These are phyloP conservation scores for Carollia perspicillata DNA, from an alignment of 2,113 vertebrate species.

Conservation along the genomic window DNA sequence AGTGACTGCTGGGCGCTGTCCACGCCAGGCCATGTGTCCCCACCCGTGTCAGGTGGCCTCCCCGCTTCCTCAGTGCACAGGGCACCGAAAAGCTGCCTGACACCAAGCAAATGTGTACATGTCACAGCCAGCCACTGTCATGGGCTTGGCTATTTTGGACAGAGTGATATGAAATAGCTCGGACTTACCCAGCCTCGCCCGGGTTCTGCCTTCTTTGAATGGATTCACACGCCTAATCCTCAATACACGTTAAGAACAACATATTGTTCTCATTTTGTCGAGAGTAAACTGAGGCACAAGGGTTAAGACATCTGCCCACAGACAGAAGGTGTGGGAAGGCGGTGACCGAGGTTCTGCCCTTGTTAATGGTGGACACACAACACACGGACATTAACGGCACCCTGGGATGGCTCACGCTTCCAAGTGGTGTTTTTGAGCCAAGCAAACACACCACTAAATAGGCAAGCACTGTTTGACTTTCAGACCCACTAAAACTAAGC, in stretches of 20 bases:
- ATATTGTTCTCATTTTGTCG: not conserved
- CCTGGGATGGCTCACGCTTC: not conserved
- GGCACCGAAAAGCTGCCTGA: not conserved
- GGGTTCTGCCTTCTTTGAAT: no score
- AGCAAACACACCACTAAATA: not conserved
- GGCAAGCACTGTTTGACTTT: not conserved
- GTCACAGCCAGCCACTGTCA: not conserved
- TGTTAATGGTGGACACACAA: not conserved
- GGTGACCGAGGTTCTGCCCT: not conserved
- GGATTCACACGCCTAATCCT: not conserved
- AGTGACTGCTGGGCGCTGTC: not conserved
- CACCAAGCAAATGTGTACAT: fast-evolving
- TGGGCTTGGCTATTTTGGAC: not conserved
- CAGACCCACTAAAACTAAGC: not conserved
- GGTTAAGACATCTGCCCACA: not conserved
- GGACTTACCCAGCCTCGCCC: fast-evolving
- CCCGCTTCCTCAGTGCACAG: not conserved
- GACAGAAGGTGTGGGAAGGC: not conserved
- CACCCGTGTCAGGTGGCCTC: not conserved
- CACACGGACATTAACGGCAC: not conserved
- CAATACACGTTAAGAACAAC: no score
- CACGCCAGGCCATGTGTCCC: not conserved
- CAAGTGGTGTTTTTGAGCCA: not conserved
- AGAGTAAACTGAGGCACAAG: not conserved
- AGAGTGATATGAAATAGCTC: not conserved